Percentiles rank a stretch among this genome's conserved stretches.
These are phyloP conservation scores for Lutjanus argentimaculatus DNA, from an alignment of 2,797 vertebrate genomes.

Conservation along the genomic window DNA sequence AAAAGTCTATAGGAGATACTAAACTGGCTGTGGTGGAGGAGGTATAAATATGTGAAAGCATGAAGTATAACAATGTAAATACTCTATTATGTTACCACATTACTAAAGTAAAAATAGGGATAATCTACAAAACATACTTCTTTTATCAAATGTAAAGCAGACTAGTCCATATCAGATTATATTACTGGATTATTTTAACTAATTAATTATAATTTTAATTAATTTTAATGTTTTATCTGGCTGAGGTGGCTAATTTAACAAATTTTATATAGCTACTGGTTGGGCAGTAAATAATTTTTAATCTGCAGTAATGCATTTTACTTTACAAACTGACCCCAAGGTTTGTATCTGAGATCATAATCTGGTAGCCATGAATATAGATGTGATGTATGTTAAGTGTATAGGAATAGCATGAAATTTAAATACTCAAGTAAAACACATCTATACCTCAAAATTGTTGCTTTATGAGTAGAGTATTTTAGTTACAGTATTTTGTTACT, in stretches of 20 bases:
- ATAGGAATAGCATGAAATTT: no score
- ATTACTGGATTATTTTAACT: not conserved
- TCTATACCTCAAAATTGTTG: not conserved
- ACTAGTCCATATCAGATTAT: not conserved
- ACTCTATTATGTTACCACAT: not conserved
- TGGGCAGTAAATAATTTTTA: not conserved
- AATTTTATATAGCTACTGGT: no score
- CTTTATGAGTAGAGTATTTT: not conserved
- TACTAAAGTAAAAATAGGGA: not conserved
- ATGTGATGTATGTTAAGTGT: no score
- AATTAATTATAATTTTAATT: no score
- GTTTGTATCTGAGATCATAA: no score
- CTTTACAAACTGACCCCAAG: no score
- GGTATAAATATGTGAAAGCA: no score
- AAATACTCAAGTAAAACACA: no score
- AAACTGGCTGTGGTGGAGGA: not conserved
- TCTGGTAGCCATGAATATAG: no score
- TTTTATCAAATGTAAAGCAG: not conserved
- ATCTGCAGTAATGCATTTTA: no score
- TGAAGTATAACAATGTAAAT: no score
- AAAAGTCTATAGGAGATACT: no score
- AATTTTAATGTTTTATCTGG: not conserved
- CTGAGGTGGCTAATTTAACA: not conserved
- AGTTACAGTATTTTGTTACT: not conserved
- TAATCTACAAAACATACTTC: not conserved